A percentile compares a stretch with the other conserved stretches of the same genome.
These are phyloP conservation scores for Stichodactyla helianthus DNA, from an alignment of 64 coral and sea anemone genomes.

Conservation along the genomic window DNA sequence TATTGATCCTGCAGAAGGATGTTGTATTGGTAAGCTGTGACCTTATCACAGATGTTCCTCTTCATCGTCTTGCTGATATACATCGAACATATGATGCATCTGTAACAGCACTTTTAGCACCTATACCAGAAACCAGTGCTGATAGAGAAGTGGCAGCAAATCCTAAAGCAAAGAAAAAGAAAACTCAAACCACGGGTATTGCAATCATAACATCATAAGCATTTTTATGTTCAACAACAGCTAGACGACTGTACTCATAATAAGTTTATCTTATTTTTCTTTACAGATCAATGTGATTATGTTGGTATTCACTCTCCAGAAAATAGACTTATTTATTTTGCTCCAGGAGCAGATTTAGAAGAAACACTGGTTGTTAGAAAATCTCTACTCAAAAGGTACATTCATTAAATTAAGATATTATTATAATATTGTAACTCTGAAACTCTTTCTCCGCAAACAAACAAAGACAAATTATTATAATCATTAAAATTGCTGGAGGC, in stretches of 20 bases:
- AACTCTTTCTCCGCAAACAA: too few relatives aligned
- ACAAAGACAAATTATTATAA: too few relatives aligned
- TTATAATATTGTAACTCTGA: too few relatives aligned
- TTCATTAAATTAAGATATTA: too few relatives aligned
- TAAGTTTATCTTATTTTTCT: neutral
- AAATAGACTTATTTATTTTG: slow-evolving; percentile 81
- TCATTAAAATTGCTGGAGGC: too few relatives aligned
- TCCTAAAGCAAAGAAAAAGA: slow-evolving; percentile 80
- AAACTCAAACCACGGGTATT: slow-evolving; percentile 59
- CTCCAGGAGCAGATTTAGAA: slow-evolving; percentile 94
- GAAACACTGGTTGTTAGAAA: slow-evolving; percentile 91
- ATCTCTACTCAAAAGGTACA: slow-evolving; percentile 91
- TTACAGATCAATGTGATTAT: slow-evolving; percentile 84
- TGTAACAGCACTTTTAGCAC: slow-evolving; percentile 66
- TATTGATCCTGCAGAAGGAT: slow-evolving; percentile 74
- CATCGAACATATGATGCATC: slow-evolving; percentile 87
- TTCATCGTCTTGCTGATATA: slow-evolving; percentile 96
- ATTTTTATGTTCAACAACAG: too few relatives aligned
- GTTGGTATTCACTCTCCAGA: slow-evolving; percentile 78
- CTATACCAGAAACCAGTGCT: slow-evolving; percentile 74
- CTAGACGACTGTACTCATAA: neutral
- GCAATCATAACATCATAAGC: too few relatives aligned
- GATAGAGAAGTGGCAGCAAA: slow-evolving; percentile 79
- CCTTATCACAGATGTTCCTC: slow-evolving; percentile 81
- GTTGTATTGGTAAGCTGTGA: slow-evolving; percentile 95